Base-by-base conservation (phyloP, 2,888 invertebrate species). In the Aricia artaxerxes region DNA sequence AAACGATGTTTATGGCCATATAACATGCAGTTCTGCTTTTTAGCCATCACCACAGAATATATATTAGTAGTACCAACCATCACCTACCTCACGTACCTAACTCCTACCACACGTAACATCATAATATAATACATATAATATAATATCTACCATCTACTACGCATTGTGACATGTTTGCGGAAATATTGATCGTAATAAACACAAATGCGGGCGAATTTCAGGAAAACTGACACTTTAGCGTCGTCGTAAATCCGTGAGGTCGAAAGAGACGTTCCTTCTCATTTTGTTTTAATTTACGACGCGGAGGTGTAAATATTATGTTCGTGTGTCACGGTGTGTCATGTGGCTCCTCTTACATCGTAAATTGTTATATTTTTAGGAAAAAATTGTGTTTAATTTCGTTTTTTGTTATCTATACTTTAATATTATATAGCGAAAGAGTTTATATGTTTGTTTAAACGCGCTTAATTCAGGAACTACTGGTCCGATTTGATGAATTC, bases 211-310 rank as follows among this genome's bases (percentile, higher is more conserved):
- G 69, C 38, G 69, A 69, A 13, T 69, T 69, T 69, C 69, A 13
- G 31, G 5, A 69, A 35, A 69, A 69, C 7, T 13, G 35, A 13
- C 13, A 69, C 35, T 13, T 69, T 69, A 13, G 69, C 13, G 69
- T 35, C 35, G 13, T 13, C 35, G 35, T 38, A 69, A 16, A 38
- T 69, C 11, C 24, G 61, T 61, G 64, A 64, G 7, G 24, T 64
- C 24, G 64, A 69, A 69, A 1, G 5, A 69, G 38, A 35, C 69
- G 35, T 69, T 69, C 35, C 35, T 69, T 35, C 35, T 24, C 13
- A 69, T 69, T 69, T 38, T 69, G 35, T 69, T 69, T 69, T 69
- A 69, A 69, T 69, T 69, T 69, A 69, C 13, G 35, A 69, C 4
- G 5, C 35, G 2, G 35, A 38, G 69, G 35, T 16, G 61, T 16